A percentile compares a stretch with the other conserved stretches of the same genome.
These are phyloP conservation scores for Platichthys stellatus DNA, from an alignment of 2,113 vertebrate genomes.

Conservation along the genomic window DNA sequence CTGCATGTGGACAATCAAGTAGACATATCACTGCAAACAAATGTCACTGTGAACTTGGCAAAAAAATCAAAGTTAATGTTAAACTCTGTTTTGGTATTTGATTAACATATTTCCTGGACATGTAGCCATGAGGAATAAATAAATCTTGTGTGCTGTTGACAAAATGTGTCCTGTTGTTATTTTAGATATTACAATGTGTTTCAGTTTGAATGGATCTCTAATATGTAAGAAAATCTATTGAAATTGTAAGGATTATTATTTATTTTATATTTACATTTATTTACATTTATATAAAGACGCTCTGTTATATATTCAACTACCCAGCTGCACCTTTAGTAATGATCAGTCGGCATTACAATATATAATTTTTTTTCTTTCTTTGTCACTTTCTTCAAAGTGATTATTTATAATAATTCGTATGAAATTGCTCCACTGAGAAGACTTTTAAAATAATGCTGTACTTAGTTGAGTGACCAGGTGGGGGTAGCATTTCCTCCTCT, in stretches of 20 bases:
- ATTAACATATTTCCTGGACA: slow-evolving; percentile 70
- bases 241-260: too few species aligned
- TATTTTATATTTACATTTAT: too few species aligned
- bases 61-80: slow-evolving; percentile 25
- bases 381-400: too few species aligned
- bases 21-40: slow-evolving; percentile 53
- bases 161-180: background rate
- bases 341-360: too few species aligned
- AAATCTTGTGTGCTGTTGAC: slow-evolving; percentile 55
- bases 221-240: background rate
- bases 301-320: too few species aligned
- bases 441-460: background rate
- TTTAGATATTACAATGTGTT: background rate
- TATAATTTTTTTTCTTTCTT: too few species aligned
- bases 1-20: slow-evolving; percentile 76
- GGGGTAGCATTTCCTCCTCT: slow-evolving; percentile 27
- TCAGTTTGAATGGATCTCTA: background rate
- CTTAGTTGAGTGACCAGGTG: slow-evolving; percentile 27
- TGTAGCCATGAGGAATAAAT: slow-evolving; percentile 75
- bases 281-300: too few species aligned
- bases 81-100: slow-evolving; percentile 57
- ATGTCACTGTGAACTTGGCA: slow-evolving; percentile 56
- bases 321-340: too few species aligned
- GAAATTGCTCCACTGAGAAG: background rate
- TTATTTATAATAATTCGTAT: background rate